Base-by-base conservation (phyloP, 2,888 invertebrate species). In the Nymphalis c-album region DNA sequence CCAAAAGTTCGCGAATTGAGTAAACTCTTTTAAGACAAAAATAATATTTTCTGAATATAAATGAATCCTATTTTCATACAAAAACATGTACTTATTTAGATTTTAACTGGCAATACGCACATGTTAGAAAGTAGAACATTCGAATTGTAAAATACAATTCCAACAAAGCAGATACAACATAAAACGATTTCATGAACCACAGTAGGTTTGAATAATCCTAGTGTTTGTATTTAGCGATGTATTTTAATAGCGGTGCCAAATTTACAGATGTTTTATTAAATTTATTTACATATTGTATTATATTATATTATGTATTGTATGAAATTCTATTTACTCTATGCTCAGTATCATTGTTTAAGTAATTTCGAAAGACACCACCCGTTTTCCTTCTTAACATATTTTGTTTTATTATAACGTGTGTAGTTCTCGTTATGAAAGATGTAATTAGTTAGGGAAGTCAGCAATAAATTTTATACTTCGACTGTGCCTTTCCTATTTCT, bases 401-500 rank as follows among this genome's bases (percentile, higher is more conserved):
- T 66, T 63, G 64, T 71, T 70, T 69, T 69, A 60, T 67, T 60
- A 51, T 64, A 63, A 59, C 53, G 75, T 79, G 71, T 79, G 77
- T 80, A 78, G 77, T 78, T 81, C 78, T 79, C 76, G 76, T 82
- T 77, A 82, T 78, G 78, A 63, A 80, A 79, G 80, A 79, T 67
- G 76, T 80, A 68, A 83, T 80, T 91, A 91, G 88, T 88, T 91
- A 92, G 88, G 86, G 84, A 86, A 85, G 85, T 88, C 91, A 91
- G 92, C 92, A 92, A 92, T 92, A 92, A 91, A 87, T 91, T 91
- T 90, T 87, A 91, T 91, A 91, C 91, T 91, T 92, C 91, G 79
- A 92, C 91, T 91, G 92, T 92, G 92, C 92, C 92, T 92, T 92
- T 91, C 89, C 91, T 91, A 91, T 91, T 89, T 92, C 92, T 91